Evolutionary conservation across 2,113 vertebrate genomes (phyloP), one percentile per base, ranked within the genome.

Genomic region (Gavia stellata): DNA sequence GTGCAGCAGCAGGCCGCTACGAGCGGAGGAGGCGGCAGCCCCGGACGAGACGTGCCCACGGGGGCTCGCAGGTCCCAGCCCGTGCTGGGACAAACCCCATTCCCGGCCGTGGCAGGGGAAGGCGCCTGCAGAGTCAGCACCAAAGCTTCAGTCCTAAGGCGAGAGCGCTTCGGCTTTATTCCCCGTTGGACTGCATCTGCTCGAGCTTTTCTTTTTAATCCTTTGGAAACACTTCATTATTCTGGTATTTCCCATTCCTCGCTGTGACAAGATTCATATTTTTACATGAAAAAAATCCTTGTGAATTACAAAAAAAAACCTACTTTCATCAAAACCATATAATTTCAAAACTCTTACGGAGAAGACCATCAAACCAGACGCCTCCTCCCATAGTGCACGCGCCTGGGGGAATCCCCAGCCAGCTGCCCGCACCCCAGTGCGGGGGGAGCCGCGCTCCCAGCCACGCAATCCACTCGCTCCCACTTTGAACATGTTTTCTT

Each of bases 401-500:
- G 0, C 11, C 8, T 3, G 0, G 14, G 53, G 68, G 38, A 55
- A 26, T 7, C 24, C 89, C 52, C 59, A 8, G 25, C 50, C n/a
- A 4, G 49, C 42, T 5, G 14, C 88, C 36, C 3, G 3, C 34
- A 5, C 55, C 66, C 53, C 53, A 6, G 40, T 0, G 10, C 8
- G 0, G 25, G 21, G 18, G n/a, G 11, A 34, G 19, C 40, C 4
- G 5, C 17, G 0, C 3, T n/a, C 83, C 62, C 11, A 24, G 36
- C 1, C 3, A 6, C 4, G 2, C 47, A 7, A 15, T 2, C 24
- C 12, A 1, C 50, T 34, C 6, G 4, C 50, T 34, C 52, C 59
- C 34, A 1, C 26, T 72, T n/a, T 8, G 38, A 36, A 12, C 0
- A 0, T 0, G 1, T 12, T 62, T 36, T 8, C 24, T 16, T 12